Conservation (phyloP, 1,140 invertebrate genomes). For the Caenorhabditis brenneri region DNA sequence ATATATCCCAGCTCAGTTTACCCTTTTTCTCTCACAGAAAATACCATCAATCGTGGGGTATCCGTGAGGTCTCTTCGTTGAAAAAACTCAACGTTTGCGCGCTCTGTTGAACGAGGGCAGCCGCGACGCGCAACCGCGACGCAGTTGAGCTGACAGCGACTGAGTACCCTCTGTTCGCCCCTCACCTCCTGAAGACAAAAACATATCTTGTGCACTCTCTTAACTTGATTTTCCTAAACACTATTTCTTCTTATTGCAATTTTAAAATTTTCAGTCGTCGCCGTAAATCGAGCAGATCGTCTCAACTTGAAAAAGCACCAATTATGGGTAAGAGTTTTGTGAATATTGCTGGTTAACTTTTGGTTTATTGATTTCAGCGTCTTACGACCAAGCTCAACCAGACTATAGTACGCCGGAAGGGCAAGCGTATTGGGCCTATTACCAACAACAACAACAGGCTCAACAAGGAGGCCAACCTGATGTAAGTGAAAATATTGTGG, state of each 20-base stretch:
- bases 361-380: constrained; percentile 1
- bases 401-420: constrained; percentile 21
- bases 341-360: neutral
- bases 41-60: no score
- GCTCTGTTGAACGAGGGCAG: neutral
- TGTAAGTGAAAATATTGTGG: neutral
- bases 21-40: no score
- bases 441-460: constrained; percentile 26
- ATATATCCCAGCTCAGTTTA: no score
- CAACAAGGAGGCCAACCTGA: constrained; percentile 16
- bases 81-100: neutral
- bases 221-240: no score
- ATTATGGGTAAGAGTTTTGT: constrained; percentile 19
- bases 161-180: no score
- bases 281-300: neutral
- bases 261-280: neutral
- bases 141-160: no score
- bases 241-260: no score
- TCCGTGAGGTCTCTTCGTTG: neutral
- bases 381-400: constrained; percentile 12
- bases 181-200: no score
- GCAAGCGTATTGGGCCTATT: constrained; percentile 11
- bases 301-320: neutral
- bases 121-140: constrained; percentile 9
- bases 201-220: no score